Conservation (phyloP, 2,797 vertebrate species). For the Notoglanidium macrostoma region DNA sequence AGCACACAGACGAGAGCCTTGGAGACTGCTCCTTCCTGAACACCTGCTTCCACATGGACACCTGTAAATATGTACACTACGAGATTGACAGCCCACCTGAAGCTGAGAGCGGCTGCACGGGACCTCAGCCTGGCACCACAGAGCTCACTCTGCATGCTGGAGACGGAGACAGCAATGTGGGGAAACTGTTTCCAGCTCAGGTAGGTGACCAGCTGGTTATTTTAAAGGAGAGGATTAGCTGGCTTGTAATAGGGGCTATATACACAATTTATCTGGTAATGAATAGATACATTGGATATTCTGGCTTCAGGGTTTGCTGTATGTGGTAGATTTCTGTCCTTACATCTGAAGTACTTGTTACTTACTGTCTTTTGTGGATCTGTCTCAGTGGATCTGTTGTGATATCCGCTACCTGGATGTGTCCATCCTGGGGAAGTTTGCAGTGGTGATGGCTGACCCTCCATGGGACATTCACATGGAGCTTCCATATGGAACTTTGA, state of each 20-base stretch:
- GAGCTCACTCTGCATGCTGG: constrained; percentile 79
- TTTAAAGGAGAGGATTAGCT: neutral
- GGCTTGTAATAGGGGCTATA: neutral
- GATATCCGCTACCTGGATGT: constrained; percentile 93
- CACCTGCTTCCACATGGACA: constrained; percentile 97
- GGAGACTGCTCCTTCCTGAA: constrained; percentile 96
- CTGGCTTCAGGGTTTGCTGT: neutral
- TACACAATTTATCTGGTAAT: neutral
- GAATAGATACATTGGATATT: neutral
- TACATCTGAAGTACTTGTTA: neutral
- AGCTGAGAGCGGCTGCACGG: constrained; percentile 71
- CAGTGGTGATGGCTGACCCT: constrained; percentile 95
- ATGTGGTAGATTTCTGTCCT: neutral
- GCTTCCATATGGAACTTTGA: constrained; percentile 91
- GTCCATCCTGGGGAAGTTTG: constrained; percentile 93
- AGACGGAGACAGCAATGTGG: constrained; percentile 82
- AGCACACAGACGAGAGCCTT: constrained; percentile 91
- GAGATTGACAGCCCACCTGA: constrained; percentile 90
- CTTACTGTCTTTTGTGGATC: neutral
- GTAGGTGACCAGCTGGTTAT: constrained; percentile 63
- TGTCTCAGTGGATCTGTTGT: constrained; percentile 84
- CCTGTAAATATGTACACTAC: constrained; percentile 94
- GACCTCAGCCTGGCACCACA: constrained; percentile 68
- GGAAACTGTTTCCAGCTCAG: constrained; percentile 90
- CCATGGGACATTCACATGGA: constrained; percentile 99